Conservation (phyloP, 2,113 vertebrate genomes). For the Lathamus discolor region DNA sequence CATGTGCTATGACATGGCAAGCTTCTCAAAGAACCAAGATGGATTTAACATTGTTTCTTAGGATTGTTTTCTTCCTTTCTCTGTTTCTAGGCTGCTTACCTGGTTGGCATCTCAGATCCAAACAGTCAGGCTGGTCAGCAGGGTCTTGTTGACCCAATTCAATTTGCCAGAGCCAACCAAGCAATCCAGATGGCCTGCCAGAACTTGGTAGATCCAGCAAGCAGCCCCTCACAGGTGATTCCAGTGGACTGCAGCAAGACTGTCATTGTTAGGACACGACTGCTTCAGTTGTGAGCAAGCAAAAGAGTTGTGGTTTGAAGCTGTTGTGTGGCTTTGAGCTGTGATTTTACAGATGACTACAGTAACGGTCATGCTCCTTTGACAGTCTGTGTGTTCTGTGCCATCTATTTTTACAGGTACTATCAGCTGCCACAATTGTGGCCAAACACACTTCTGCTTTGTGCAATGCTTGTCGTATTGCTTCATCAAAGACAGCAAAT, state of each 20-base stretch:
- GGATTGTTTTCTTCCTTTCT: neutral
- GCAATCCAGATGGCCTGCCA: constrained; percentile 99
- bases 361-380: neutral
- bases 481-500: constrained; percentile 96
- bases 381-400: neutral
- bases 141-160: constrained; percentile 96
- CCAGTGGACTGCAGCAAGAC: neutral
- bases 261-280: accelerated
- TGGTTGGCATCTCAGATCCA: constrained; percentile 96
- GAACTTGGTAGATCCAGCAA: constrained; percentile 94
- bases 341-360: neutral
- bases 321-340: neutral
- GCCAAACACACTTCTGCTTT: constrained; percentile 97
- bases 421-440: constrained; percentile 96
- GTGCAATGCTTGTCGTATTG: constrained; percentile 96
- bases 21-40: neutral
- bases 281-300: accelerated
- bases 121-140: constrained; percentile 97
- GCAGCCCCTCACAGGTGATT: constrained; percentile 94
- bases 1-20: neutral
- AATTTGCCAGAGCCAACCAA: constrained; percentile 95
- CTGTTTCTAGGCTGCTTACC: constrained; percentile 86
- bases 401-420: constrained; percentile 76
- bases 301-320: neutral
- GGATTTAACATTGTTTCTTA: neutral